Conservation (phyloP, 2,888 invertebrate species). For the Eilema caniola region DNA sequence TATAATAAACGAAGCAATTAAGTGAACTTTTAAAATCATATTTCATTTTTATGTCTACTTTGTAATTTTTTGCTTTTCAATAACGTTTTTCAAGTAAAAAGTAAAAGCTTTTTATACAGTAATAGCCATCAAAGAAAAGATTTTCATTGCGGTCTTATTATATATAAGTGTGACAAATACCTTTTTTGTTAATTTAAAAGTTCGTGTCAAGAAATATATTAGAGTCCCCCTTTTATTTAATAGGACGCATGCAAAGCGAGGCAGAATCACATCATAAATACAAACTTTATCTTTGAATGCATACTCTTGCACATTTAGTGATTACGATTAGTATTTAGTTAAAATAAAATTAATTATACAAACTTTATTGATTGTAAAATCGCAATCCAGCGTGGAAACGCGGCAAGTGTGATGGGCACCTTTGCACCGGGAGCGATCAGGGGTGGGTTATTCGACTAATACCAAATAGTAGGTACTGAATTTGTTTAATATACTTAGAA, state of each 20-base stretch:
- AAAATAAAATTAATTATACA: no score
- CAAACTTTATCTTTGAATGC: slow-evolving; percentile 44
- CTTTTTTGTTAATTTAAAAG: slow-evolving; percentile 43
- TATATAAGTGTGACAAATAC: not conserved
- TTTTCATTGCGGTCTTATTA: not conserved
- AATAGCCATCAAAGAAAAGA: slow-evolving; percentile 7
- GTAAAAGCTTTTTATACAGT: not conserved
- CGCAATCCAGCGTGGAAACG: no score
- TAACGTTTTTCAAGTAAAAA: slow-evolving; percentile 14
- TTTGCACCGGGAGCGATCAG: no score
- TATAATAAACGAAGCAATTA: slow-evolving; percentile 42
- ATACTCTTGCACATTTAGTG: slow-evolving; percentile 30
- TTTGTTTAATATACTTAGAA: no score
- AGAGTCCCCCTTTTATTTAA: slow-evolving; percentile 58
- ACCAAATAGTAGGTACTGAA: no score
- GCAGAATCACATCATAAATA: slow-evolving; percentile 50
- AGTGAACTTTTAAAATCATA: slow-evolving; percentile 27
- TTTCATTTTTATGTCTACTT: not conserved
- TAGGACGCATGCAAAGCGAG: slow-evolving; percentile 58
- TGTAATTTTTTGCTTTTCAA: not conserved
- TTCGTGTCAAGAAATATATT: slow-evolving; percentile 68
- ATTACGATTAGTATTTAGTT: no score
- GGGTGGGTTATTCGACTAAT: no score
- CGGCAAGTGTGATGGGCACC: no score
- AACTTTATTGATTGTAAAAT: not conserved